Conservation (phyloP, 2,113 vertebrate species). For the Chaenogobius annularis region DNA sequence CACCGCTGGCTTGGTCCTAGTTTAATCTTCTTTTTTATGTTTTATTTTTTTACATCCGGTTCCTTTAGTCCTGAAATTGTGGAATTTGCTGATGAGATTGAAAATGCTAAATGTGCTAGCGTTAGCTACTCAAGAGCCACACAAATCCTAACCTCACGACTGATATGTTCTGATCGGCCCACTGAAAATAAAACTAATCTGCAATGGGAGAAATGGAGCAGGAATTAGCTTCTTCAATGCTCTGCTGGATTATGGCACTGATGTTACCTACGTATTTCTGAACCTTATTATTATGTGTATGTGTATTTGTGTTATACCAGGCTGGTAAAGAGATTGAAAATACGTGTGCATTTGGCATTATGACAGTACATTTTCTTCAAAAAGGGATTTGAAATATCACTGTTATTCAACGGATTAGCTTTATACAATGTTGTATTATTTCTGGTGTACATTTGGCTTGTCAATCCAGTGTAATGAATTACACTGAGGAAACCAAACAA, state of each 20-base stretch:
- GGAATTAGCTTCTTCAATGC: constrained; percentile 41
- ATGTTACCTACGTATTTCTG: constrained; percentile 28
- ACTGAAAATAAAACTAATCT: constrained; percentile 66
- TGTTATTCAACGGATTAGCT: too few species aligned
- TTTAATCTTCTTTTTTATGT: background rate
- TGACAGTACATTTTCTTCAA: background rate
- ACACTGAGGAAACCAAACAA: too few species aligned
- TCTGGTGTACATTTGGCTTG: too few species aligned
- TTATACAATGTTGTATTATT: background rate
- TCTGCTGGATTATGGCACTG: constrained; percentile 36
- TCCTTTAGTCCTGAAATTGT: too few species aligned
- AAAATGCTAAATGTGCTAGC: background rate
- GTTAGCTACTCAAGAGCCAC: constrained; percentile 8
- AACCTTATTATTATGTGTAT: background rate
- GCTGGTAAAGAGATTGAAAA: background rate
- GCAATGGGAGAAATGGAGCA: constrained; percentile 54
- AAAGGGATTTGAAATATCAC: background rate
- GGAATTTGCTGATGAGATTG: constrained; percentile 47
- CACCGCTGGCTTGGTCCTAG: background rate
- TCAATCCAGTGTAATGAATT: too few species aligned
- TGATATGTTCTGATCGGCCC: constrained; percentile 66
- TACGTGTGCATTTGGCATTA: background rate
- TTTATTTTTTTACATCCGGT: constrained; percentile 30
- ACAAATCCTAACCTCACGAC: constrained; percentile 56
- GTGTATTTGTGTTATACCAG: background rate